Base-by-base conservation (phyloP, 2,888 invertebrate species). In the Cistogaster globosa region DNA sequence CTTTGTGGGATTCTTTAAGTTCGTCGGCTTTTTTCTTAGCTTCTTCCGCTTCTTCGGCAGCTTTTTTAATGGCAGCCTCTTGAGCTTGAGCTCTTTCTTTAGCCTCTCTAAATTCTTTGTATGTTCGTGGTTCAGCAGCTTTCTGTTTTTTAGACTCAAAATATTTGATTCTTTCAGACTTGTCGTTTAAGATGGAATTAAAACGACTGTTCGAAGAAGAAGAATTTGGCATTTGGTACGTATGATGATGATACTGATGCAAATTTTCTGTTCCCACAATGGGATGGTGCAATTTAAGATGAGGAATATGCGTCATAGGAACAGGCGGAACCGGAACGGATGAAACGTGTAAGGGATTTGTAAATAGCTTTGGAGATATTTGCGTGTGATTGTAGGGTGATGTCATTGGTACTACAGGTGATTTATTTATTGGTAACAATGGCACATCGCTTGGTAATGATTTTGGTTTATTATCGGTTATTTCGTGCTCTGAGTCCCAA, bases 21-120 rank as follows among this genome's bases (percentile, higher is more conserved):
- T 51, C 58, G 22, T 60, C 67, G 18, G 68, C 72, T 55, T 68
- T 75, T 18, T 57, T 63, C 26, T 84, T 84, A 2, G 71, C 58
- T 42, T 85, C 58, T 42, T 85, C 55, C 9, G 62, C 77, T 20
- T 83, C 63, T 12, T 75, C 78, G 12, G 77, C 71, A 18, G 86
- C 86, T 55, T 32, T 80, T 42, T 75, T 77, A 16, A 58, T 22
- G 0, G 85, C 84, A 18, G 83, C 79, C 58, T 87, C 83, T 58
- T 87, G 84, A 20, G 87, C 86, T 14, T 86, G 87, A 18, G 87
- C 87, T 45, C 88, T 86, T 38, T 88, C 88, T 79, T 89, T 92
- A 5, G 90, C 90, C 80, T 90, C 87, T 14, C 88, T 88, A 77
- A 90, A 89, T 86, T 91, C 91, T 0, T 88, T 86, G 78, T 92